Evolutionary conservation across 1,140 invertebrate species (phyloP).

Genomic region (Nephila pilipes): DNA sequence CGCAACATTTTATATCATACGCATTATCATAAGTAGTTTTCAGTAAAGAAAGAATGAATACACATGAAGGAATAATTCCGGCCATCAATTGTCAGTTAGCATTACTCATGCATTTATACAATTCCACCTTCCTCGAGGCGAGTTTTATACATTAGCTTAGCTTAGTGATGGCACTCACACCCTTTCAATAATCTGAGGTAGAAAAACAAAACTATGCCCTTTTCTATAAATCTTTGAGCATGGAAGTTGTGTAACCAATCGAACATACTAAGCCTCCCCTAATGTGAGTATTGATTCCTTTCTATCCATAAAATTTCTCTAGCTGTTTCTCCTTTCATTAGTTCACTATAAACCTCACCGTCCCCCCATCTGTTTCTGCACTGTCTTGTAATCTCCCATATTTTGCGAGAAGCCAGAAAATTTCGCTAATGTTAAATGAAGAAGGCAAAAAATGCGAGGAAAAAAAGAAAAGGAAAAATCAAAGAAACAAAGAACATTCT

Average conservation of each 20-base stretch:
- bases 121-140: not conserved
- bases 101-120: not conserved
- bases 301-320: constrained; percentile 47
- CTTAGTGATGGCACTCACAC: not conserved
- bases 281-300: constrained; percentile 58
- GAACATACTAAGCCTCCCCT: constrained; percentile 42
- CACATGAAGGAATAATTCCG: not conserved
- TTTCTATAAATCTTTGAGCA: constrained; percentile 47
- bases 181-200: not conserved
- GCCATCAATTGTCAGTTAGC: not conserved
- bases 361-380: constrained; percentile 30
- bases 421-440: constrained; percentile 57
- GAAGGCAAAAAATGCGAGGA: not conserved
- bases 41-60: not conserved
- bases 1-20: too few relatives aligned
- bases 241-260: constrained; percentile 40
- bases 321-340: constrained; percentile 40
- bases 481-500: not conserved
- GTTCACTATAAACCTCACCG: constrained; percentile 6
- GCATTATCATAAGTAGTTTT: too few relatives aligned
- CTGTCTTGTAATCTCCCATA: constrained; percentile 51
- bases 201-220: not conserved
- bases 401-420: constrained; percentile 45
- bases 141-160: not conserved
- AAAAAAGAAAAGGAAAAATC: not conserved